phyloP scores from a whole-genome alignment of 2,797 vertebrate genomes.

The Petrocephalus sullivani region DNA sequence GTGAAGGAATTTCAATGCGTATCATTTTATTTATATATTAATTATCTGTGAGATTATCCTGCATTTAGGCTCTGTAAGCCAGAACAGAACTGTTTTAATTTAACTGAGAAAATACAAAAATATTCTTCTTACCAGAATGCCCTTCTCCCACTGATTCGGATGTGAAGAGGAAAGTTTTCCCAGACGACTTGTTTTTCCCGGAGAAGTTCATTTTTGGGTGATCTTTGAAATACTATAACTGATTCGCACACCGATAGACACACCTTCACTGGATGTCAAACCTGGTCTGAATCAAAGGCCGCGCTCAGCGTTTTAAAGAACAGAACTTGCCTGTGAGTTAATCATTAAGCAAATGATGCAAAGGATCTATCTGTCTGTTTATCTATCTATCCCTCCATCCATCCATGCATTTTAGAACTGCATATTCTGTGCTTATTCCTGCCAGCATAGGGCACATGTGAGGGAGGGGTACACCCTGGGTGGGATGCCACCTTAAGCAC shows the following conservation, averaged over 20 bases:
- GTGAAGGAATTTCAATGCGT: neutral
- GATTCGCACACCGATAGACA: neutral
- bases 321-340: neutral
- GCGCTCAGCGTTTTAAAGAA: neutral
- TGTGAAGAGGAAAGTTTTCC: slow-evolving; percentile 66
- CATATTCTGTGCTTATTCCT: neutral
- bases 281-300: neutral
- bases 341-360: slow-evolving; percentile 12
- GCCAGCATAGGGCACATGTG: neutral
- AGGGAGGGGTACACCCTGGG: neutral
- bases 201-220: slow-evolving; percentile 49
- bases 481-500: too few relatives aligned
- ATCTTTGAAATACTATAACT: neutral
- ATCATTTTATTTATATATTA: neutral
- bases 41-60: neutral
- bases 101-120: neutral
- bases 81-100: neutral
- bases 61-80: neutral
- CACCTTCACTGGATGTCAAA: neutral
- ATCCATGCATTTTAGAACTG: neutral
- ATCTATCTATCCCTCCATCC: neutral
- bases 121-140: slow-evolving; percentile 56
- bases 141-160: slow-evolving; percentile 68
- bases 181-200: slow-evolving; percentile 31
- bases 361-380: neutral